A percentile compares a stretch with the other conserved stretches of the same genome.
Evolutionary conservation across 1,140 invertebrate species (phyloP).

Genomic region (Drosophila takahashii): DNA sequence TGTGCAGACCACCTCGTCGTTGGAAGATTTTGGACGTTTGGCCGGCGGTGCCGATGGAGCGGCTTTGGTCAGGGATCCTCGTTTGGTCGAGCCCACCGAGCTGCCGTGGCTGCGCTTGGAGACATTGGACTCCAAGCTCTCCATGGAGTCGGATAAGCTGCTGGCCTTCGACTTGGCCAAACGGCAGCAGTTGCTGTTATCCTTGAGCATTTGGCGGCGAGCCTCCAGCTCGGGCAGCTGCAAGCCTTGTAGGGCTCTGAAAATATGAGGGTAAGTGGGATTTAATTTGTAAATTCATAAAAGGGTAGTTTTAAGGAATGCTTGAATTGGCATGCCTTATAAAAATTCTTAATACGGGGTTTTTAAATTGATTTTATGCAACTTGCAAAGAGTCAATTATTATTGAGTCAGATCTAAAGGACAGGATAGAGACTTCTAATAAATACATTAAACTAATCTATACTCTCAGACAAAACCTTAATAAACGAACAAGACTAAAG

Average conservation of each 20-base stretch:
- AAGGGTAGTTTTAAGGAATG: no score
- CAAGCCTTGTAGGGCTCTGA: constrained; percentile 48
- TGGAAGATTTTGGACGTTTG: constrained; percentile 69
- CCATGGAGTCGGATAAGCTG: constrained; percentile 74
- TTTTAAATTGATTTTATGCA: no score
- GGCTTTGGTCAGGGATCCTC: constrained; percentile 11
- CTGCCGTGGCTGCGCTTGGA: constrained; percentile 66
- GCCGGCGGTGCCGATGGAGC: constrained; percentile 18
- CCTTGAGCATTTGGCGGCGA: constrained; percentile 52
- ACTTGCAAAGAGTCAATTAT: no score
- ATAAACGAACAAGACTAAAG: neutral
- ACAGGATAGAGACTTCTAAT: no score
- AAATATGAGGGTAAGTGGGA: no score
- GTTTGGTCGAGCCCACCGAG: constrained; percentile 43
- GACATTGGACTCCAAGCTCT: constrained; percentile 71
- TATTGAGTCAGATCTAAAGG: no score
- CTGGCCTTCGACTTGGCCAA: constrained; percentile 68
- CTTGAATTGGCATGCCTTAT: no score
- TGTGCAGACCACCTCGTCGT: constrained; percentile 84
- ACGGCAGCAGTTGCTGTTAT: constrained; percentile 73
- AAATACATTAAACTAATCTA: no score
- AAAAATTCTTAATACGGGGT: no score
- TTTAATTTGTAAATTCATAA: no score
- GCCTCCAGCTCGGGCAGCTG: constrained; percentile 57
- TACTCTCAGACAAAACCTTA: no score